phyloP scores from a whole-genome alignment of 2,888 invertebrate genomes.

The Kryphioiulus occultus region DNA sequence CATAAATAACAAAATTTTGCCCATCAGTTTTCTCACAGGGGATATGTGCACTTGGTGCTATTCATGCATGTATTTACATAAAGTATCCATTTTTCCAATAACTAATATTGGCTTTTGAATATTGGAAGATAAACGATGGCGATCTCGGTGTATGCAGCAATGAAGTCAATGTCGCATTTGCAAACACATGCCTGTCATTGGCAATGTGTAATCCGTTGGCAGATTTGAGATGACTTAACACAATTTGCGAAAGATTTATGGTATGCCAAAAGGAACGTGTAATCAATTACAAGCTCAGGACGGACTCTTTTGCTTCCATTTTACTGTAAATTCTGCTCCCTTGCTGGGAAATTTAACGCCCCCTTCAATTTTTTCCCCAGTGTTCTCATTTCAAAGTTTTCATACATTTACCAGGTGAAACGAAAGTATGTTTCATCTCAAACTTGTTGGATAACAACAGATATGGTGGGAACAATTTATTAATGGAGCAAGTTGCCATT shows the following conservation, averaged over 20 bases:
- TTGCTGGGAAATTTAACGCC: not conserved
- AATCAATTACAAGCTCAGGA: conserved; percentile 43
- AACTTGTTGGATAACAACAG: no score
- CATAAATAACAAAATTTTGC: not conserved
- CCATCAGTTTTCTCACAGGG: not conserved
- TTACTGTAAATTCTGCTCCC: not conserved
- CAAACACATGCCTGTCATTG: conserved; percentile 29
- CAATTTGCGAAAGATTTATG: conserved; percentile 48
- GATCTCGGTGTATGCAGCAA: not conserved
- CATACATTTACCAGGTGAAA: not conserved
- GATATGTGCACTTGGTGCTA: not conserved
- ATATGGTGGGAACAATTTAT: no score
- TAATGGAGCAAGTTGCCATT: no score
- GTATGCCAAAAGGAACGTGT: conserved; percentile 37
- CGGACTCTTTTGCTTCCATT: not conserved
- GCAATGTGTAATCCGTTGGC: conserved; percentile 44
- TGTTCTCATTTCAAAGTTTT: not conserved
- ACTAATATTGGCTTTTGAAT: conserved; percentile 5
- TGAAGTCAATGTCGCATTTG: not conserved
- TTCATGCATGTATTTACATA: not conserved
- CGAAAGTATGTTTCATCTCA: not conserved
- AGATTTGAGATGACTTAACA: conserved; percentile 46
- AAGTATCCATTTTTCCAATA: not conserved
- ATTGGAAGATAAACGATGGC: conserved; percentile 5
- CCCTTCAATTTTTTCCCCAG: not conserved